Evolutionary conservation across 1,140 invertebrate species (phyloP), one percentile per base, ranked within the genome.

Genomic region (Calycopis cecrops): DNA sequence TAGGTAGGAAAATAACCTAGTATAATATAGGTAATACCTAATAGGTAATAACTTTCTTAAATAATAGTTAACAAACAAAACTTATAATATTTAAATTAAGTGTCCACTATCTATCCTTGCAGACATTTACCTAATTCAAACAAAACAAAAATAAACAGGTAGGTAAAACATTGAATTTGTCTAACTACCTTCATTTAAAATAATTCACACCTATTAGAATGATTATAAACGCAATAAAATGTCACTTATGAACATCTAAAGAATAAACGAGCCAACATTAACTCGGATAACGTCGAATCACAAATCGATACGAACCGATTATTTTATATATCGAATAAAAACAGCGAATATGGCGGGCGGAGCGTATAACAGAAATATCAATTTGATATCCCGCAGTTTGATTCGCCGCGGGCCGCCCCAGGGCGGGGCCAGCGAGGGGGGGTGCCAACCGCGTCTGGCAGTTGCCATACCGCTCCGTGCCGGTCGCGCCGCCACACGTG

Each of bases 291-390:
- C 38, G 38, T 17, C 40, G 40, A 44, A 55, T 59, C 50, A 53
- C 37, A 52, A 64, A 68, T 74, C 66, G 56, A 71, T 67, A 65
- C 62, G 56, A 68, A 35, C 18, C 72, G 63, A 83, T 83, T 78
- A 82, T 80, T 84, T 85, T 80, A 85, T 84, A 76, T 65, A 61
- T 68, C 58, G 71, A 83, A 86, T 82, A 85, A 83, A 83, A 82
- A 80, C 74, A 79, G 76, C 77, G 76, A 66, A 79, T 76, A 58
- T 60, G 68, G 68, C 74, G 77, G 83, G 81, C 79, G 80, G 78
- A 75, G 79, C 72, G 70, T 76, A 69, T 67, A 69, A 65, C 71
- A 71, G 68, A 75, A 76, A 83, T 84, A 83, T 84, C 77, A 78
- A 68, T 84, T 82, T 85, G 80, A 85, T 83, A 80, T 76, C 73